Conservation (phyloP, 2,888 invertebrate genomes). For the Cheiracanthium punctorium region DNA sequence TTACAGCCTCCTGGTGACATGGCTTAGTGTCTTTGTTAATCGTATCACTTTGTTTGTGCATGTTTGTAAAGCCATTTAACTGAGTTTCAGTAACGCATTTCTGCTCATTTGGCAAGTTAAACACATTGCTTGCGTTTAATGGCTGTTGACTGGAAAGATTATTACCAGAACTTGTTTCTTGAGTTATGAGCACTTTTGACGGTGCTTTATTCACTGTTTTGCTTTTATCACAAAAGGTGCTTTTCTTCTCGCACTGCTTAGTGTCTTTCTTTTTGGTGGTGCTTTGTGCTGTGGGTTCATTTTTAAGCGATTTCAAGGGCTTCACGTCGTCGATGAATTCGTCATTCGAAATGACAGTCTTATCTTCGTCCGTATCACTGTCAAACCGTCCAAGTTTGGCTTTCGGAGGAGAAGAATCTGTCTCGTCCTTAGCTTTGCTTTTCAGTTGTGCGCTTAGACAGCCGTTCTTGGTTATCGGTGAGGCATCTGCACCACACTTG, state of each 20-base stretch:
- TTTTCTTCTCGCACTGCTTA: conserved; percentile 32
- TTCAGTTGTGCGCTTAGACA: conserved; percentile 53
- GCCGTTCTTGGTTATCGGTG: neutral
- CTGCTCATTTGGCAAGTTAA: neutral
- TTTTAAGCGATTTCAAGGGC: neutral
- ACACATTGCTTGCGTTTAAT: neutral
- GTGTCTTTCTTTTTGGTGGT: conserved; percentile 23
- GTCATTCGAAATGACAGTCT: neutral
- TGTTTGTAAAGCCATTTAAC: neutral
- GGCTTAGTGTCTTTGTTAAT: neutral
- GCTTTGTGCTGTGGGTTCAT: neutral
- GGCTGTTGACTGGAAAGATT: neutral
- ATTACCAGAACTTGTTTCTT: neutral
- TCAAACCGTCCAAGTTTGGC: neutral
- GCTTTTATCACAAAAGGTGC: neutral
- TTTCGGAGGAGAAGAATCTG: neutral
- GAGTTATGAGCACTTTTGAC: neutral
- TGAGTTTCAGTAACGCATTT: neutral
- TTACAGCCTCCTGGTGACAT: neutral
- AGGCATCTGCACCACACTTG: neutral
- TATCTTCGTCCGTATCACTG: neutral
- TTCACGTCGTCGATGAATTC: neutral
- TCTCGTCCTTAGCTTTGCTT: conserved; percentile 1
- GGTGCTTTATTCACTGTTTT: neutral
- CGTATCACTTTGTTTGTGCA: neutral